These are phyloP conservation scores for Orycteropus afer DNA, from an alignment of 2,113 vertebrate genomes.

Conservation along the genomic window DNA sequence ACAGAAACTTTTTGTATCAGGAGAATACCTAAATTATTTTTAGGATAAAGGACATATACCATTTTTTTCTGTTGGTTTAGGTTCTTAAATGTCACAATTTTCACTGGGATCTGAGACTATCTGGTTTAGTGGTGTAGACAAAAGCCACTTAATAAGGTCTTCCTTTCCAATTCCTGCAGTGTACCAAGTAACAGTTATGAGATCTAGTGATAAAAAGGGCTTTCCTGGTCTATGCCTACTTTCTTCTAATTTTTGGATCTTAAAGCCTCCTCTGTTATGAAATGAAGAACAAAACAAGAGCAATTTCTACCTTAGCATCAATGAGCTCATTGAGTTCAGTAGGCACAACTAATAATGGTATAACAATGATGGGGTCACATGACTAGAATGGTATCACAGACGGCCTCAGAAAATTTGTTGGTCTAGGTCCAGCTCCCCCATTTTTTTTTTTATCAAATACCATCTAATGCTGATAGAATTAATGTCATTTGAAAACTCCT, in stretches of 20 bases:
- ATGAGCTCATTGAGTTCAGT: not conserved
- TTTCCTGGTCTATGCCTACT: not conserved
- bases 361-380: not conserved
- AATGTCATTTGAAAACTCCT: not conserved
- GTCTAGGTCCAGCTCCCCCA: not conserved
- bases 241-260: not conserved
- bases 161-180: not conserved
- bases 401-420: not conserved
- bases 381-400: not conserved
- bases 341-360: not conserved
- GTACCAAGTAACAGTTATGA: not conserved
- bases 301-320: not conserved
- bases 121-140: not conserved
- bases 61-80: not conserved
- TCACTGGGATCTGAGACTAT: not conserved
- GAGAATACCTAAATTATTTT: not conserved
- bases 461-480: not conserved
- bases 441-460: not conserved
- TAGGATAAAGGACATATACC: not conserved
- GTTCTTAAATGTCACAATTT: not conserved
- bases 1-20: not conserved
- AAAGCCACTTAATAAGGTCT: not conserved
- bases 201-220: not conserved
- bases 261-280: not conserved
- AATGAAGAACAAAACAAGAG: not conserved